Conservation (phyloP, 2,113 vertebrate species). For the Butorides virescens region DNA sequence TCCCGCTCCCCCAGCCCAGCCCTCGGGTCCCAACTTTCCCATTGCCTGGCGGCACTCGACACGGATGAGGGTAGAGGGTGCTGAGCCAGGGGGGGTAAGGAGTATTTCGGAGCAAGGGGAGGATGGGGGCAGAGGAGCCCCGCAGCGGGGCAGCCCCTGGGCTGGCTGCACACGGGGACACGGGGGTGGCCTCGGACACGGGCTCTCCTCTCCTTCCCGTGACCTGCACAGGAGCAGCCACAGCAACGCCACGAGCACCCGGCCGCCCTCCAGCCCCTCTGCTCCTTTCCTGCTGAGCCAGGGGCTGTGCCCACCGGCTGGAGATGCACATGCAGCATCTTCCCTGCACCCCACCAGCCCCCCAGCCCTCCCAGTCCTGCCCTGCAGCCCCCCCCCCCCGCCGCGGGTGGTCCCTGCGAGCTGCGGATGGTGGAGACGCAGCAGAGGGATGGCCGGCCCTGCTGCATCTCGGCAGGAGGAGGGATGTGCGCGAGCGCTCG, state of each 20-base stretch:
- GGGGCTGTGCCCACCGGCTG: background rate
- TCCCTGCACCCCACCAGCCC: background rate
- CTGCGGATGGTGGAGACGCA: conserved; percentile 42
- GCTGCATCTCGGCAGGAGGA: conserved; percentile 53
- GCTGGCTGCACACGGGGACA: background rate
- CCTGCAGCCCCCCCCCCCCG: background rate
- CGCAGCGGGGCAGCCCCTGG: rapidly evolving
- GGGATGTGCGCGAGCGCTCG: conserved; percentile 20
- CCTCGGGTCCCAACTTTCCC: background rate
- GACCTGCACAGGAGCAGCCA: background rate
- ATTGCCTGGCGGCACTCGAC: rapidly evolving
- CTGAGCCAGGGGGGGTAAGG: background rate
- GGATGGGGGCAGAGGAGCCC: background rate
- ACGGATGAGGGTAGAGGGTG: background rate
- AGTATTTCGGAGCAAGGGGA: background rate
- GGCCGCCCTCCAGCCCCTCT: background rate
- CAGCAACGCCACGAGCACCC: background rate
- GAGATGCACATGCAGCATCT: background rate
- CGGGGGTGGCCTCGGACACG: rapidly evolving
- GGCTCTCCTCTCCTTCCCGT: background rate
- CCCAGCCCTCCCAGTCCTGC: background rate
- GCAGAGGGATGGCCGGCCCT: conserved; percentile 48
- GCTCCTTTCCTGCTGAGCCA: background rate
- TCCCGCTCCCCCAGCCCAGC: background rate
- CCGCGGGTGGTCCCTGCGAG: conserved; percentile 24